These are phyloP conservation scores for Aplodontia rufa DNA, from an alignment of 2,113 vertebrate genomes.

Conservation along the genomic window DNA sequence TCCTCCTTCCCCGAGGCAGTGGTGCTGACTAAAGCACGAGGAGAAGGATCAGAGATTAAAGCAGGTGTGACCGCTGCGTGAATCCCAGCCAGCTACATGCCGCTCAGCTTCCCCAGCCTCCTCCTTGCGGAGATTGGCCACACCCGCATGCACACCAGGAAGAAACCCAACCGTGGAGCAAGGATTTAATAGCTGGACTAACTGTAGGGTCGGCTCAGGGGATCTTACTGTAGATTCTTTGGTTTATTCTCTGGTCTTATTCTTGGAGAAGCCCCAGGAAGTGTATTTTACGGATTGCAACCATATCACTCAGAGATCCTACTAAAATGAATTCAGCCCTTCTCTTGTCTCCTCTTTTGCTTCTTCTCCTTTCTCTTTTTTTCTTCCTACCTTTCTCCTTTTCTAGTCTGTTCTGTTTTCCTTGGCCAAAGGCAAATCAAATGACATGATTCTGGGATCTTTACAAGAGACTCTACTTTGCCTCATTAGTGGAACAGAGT, in stretches of 20 bases:
- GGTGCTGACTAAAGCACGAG: background rate
- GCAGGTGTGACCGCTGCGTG: background rate
- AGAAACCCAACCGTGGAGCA: background rate
- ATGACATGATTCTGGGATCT: background rate
- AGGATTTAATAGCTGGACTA: background rate
- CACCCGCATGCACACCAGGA: background rate
- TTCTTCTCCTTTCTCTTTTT: background rate
- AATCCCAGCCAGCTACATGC: background rate
- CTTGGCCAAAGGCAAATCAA: background rate
- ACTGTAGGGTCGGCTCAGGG: background rate
- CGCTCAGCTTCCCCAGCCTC: background rate
- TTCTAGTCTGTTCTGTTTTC: background rate
- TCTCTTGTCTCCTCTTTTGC: background rate
- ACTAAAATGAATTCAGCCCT: background rate
- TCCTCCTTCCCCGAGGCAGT: background rate
- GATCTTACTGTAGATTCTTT: background rate
- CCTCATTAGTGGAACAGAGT: background rate
- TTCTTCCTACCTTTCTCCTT: background rate
- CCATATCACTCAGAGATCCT: background rate
- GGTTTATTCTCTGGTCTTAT: background rate
- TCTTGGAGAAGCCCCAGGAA: background rate
- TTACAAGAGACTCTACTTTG: background rate
- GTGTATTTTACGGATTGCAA: background rate
- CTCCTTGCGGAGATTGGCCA: background rate
- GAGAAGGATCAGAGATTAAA: background rate